Base-by-base conservation (phyloP, 2,797 vertebrate species). In the Neoniphon sammara region DNA sequence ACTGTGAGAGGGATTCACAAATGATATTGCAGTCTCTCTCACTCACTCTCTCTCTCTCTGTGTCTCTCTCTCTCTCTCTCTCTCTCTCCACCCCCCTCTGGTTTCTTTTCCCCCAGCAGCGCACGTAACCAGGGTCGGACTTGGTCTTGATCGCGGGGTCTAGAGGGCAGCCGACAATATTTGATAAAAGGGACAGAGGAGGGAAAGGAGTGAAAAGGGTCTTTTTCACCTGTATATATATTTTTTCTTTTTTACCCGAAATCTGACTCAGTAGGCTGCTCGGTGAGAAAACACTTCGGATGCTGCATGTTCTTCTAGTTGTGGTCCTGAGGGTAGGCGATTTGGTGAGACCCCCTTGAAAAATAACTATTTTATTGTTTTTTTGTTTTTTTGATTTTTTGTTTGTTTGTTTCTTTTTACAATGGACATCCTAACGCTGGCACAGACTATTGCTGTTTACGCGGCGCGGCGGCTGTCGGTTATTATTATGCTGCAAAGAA, bases 1-100 rank as follows among this genome's bases (percentile, higher is more conserved):
- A 95, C 94, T 92, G 90, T 90, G 96, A 95, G 94, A 95, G 93
- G 94, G 95, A 96, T 94, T 96, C 96, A 92, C 94, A 95, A 96
- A 96, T 96, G 95, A 97, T 96, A 96, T 96, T 97, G 95, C 96
- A 95, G 96, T 94, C 94, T 91, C 92, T 82, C 93, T 84, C 91
- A 77, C 90, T 58, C 91, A 67, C 91, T 60, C 80, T 69, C 85
- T 57, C 58, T 31, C 73, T 25, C 73, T 57, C 85, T 66, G 83
- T 63, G 84, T 76, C 88, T 74, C 88, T 79, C 85, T 62, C 84
- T 79, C 78, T 71, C 82, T 85, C 73, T 75, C 80, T 81, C 68
- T 70, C 79, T 54, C 73, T 42, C 70, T 49, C 53, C 85, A 71
- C 78, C 47, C 49, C 72, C 81, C 21, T 11, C 53, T 17, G 88